Evolutionary conservation across 2,797 vertebrate genomes (phyloP).

Genomic region (Tenualosa thibaudeaui): DNA sequence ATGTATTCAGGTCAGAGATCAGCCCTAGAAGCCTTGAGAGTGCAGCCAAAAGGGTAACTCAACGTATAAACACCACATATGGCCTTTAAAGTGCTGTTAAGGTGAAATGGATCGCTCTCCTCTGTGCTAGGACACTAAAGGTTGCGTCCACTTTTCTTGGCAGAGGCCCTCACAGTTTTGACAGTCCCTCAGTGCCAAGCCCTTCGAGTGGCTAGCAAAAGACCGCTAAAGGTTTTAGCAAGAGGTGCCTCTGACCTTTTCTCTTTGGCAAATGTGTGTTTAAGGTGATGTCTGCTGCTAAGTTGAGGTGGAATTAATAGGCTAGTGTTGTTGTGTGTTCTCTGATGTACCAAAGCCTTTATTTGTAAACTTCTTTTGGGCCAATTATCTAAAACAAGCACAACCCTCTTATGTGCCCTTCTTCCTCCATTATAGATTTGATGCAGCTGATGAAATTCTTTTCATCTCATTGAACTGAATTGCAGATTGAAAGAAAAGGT

Average conservation of each 20-base stretch:
- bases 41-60: conserved; percentile 71
- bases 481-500: neutral
- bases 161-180: conserved; percentile 64
- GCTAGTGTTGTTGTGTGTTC: conserved; percentile 28
- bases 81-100: conserved; percentile 77
- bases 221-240: conserved; percentile 58
- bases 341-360: conserved; percentile 40
- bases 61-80: conserved; percentile 66
- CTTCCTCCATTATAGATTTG: neutral
- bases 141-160: conserved; percentile 67
- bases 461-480: neutral
- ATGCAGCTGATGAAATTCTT: neutral
- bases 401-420: conserved; percentile 57
- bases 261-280: conserved; percentile 46
- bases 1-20: conserved; percentile 63
- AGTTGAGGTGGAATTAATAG: conserved; percentile 35
- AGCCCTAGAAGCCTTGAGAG: conserved; percentile 52
- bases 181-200: conserved; percentile 68
- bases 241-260: conserved; percentile 73
- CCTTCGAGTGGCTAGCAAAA: conserved; percentile 60
- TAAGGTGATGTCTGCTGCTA: conserved; percentile 56
- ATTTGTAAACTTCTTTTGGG: conserved; percentile 56
- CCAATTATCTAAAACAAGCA: conserved; percentile 65
- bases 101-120: conserved; percentile 59
- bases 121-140: conserved; percentile 71